These are phyloP conservation scores for Leptinotarsa texana DNA, from an alignment of 1,140 invertebrate species.

Conservation along the genomic window DNA sequence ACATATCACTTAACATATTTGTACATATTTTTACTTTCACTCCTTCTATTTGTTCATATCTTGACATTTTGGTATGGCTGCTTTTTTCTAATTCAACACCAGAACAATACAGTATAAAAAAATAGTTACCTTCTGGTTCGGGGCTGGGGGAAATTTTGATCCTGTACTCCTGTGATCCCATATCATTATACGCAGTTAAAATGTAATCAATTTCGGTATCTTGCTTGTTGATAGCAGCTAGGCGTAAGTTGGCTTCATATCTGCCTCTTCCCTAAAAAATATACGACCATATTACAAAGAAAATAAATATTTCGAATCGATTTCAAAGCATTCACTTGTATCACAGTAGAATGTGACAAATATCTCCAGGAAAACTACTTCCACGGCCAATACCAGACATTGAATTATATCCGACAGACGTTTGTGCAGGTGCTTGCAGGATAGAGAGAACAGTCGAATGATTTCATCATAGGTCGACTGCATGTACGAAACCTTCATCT, in stretches of 20 bases:
- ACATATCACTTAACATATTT: not conserved
- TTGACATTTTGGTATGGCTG: not conserved
- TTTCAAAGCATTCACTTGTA: too few relatives aligned
- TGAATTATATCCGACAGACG: too few relatives aligned
- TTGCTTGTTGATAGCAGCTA: slow-evolving; percentile 70
- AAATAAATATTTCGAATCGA: not conserved
- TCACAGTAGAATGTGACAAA: too few relatives aligned
- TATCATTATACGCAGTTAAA: slow-evolving; percentile 67
- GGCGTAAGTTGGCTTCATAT: slow-evolving; percentile 68
- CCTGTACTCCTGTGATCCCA: slow-evolving; percentile 65
- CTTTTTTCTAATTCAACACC: not conserved
- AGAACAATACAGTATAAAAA: not conserved
- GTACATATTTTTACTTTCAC: too few relatives aligned
- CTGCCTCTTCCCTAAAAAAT: slow-evolving; percentile 63
- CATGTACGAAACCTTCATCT: too few relatives aligned
- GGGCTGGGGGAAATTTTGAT: slow-evolving; percentile 72
- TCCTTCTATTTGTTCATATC: not conserved
- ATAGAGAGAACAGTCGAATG: too few relatives aligned
- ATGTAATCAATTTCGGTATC: slow-evolving; percentile 73
- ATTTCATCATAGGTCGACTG: too few relatives aligned
- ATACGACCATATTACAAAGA: not conserved
- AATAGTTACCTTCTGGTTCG: slow-evolving; percentile 66
- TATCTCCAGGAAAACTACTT: too few relatives aligned
- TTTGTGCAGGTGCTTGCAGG: too few relatives aligned
- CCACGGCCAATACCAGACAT: too few relatives aligned